Base-by-base conservation (phyloP, 2,797 vertebrate genomes). In the Myotis vivesi region DNA sequence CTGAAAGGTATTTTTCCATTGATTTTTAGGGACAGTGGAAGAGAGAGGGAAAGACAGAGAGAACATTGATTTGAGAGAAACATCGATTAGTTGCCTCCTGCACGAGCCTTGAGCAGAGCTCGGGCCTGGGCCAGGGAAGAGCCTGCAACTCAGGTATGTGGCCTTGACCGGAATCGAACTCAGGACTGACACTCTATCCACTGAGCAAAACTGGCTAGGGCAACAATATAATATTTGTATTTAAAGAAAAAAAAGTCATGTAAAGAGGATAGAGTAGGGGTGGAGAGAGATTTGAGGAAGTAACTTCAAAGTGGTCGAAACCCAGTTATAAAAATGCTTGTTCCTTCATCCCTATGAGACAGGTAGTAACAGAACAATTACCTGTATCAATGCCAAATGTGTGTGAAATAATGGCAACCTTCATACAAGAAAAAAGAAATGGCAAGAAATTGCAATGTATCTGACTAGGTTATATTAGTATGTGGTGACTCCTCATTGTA, bases 341-440 rank as follows among this genome's bases (percentile, higher is more conserved):
- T n/a, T 94, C 79, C 94, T 87, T 68, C 49, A 72, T 71, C 69
- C 85, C 92, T 89, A 89, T 84, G 86, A 95, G 96, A 94, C 33
- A 81, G 94, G 62, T 71, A 92, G 95, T 94, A 97, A 97, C 53
- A 36, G 92, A 97, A 95, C 94, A 51, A 95, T 93, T 53, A 92
- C 95, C 85, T 95, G 97, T 93, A 95, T 97, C 96, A 73, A 76
- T 94, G 96, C 88, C n/a, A 97, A 95, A 96, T 93, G 46, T 93
- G 89, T 95, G 96, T 87, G 23, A 97, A 97, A 97, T 95, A 92
- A 96, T 97, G 92, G 87, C 96, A 97, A 94, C 89, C 95, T 81
- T 94, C 33, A 92, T 59, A 94, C 1, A 62, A 94, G 95, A 94
- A 94, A 97, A 97, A 97, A 95, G 94, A 81, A 82, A 86, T 94